Evolutionary conservation across 2,113 vertebrate species (phyloP), one percentile per base, ranked within the genome.

Genomic region (Odocoileus hemionus): DNA sequence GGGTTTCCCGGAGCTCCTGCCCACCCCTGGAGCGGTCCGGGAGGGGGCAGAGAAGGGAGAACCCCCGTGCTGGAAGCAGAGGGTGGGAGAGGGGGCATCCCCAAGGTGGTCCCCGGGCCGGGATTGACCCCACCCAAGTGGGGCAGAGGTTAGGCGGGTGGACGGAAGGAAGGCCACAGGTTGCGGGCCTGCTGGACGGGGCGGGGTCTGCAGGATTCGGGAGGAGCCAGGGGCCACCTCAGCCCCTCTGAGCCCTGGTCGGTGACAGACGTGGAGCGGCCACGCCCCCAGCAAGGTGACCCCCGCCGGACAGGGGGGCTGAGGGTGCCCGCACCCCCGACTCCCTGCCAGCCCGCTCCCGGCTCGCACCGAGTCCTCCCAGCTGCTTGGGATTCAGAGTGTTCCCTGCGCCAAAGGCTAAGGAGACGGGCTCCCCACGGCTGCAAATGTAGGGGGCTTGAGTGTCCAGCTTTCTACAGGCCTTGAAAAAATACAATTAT

Each of bases 371-470:
- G 23, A 21, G 0, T 23, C 19, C 60, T 58, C 87, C 26, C 60
- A 52, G 5, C 17, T 25, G 9, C 23, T 82, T 0, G 30, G 30
- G 36, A 28, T n/a, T 67, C 76, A 28, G 23, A 57, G 45, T 2
- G 78, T 15, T 14, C 33, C 39, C 33, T 30, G 19, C 13, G 5
- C 8, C 13, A n/a, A 30, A 33, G 54, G 39, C 43, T 4, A 15
- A n/a, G 21, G 33, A 54, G 19, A 64, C 6, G 8, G 8, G 80
- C 50, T 9, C 45, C 33, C 17, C 1, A 3, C 2, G 26, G 60
- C 60, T 13, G 45, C 80, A 11, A 12, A n/a, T 1, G 45, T 33
- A 7, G 55, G 3, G 11, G 11, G n/a, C 3, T 0, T 11, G 28
- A 2, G 2, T 2, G 3, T 43, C 82, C 36, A 11, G 50, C 13